These are phyloP conservation scores for Parthenolecanium corni DNA, from an alignment of 2,888 invertebrate species.

Conservation along the genomic window DNA sequence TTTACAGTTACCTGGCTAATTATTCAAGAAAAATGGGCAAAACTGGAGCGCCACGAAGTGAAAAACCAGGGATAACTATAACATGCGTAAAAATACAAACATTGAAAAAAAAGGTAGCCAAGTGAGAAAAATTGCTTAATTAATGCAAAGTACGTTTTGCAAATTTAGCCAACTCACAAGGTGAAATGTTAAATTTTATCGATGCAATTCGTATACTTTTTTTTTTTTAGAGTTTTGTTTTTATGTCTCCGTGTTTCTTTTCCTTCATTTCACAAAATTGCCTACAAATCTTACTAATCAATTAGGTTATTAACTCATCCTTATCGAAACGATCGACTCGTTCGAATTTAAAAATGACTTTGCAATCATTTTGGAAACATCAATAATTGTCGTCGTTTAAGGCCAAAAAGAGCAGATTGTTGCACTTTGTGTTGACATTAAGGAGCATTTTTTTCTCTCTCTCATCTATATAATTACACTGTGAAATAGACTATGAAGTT, in stretches of 20 bases:
- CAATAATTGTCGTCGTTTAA: constrained; percentile 22
- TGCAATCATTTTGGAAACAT: constrained; percentile 20
- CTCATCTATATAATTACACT: constrained; percentile 16
- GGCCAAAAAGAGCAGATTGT: constrained; percentile 20
- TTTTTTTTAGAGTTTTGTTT: too few relatives aligned
- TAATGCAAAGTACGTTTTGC: too few relatives aligned
- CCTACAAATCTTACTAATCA: constrained; percentile 24
- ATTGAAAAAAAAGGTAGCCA: too few relatives aligned
- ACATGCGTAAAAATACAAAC: too few relatives aligned
- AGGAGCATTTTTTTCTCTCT: neutral
- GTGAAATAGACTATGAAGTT: constrained; percentile 27
- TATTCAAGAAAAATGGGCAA: too few relatives aligned
- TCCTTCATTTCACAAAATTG: neutral
- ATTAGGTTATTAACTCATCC: constrained; percentile 28
- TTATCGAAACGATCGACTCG: constrained; percentile 16
- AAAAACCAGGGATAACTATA: too few relatives aligned
- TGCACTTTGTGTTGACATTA: constrained; percentile 28
- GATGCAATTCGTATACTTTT: neutral
- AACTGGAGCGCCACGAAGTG: too few relatives aligned
- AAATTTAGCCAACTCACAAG: neutral
- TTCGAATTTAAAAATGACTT: constrained; percentile 26
- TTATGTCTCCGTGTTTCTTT: neutral
- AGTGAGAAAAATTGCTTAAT: too few relatives aligned
- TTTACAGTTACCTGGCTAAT: too few relatives aligned
- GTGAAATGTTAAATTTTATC: neutral